Conservation (phyloP, 2,113 vertebrate genomes). For the Procavia capensis region DNA sequence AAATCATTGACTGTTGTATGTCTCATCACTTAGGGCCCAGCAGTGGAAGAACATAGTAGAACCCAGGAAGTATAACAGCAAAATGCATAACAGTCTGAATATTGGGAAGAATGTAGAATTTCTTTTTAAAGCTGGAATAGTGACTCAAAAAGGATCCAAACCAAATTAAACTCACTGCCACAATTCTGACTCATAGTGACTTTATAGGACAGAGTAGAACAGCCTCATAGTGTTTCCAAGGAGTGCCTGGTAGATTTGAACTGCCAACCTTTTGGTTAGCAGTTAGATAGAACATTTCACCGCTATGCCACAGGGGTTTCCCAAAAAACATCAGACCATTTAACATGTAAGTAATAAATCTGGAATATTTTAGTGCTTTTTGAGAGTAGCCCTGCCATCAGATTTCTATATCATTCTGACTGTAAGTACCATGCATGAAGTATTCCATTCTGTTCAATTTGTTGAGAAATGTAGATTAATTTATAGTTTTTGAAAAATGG, state of each 20-base stretch:
- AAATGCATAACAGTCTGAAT: neutral
- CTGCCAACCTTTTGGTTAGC: no score
- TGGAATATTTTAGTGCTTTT: neutral
- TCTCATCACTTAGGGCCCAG: neutral
- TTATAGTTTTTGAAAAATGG: neutral
- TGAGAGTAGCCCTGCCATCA: neutral
- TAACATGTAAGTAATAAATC: neutral
- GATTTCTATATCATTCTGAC: neutral
- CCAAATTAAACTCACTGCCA: no score
- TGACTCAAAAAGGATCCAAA: neutral
- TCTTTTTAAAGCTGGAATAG: neutral
- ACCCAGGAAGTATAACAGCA: neutral
- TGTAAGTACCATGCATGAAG: neutral
- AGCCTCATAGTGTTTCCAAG: no score
- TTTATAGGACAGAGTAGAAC: no score
- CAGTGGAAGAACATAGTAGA: neutral
- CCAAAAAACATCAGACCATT: neutral
- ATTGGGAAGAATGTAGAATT: neutral
- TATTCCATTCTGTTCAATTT: neutral
- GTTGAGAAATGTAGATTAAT: neutral
- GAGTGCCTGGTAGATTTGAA: no score
- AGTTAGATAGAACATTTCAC: no score
- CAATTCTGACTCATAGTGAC: no score
- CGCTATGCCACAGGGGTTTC: no score
- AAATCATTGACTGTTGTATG: neutral